Conservation (phyloP, 2,797 vertebrate genomes). For the Acomys russatus region DNA sequence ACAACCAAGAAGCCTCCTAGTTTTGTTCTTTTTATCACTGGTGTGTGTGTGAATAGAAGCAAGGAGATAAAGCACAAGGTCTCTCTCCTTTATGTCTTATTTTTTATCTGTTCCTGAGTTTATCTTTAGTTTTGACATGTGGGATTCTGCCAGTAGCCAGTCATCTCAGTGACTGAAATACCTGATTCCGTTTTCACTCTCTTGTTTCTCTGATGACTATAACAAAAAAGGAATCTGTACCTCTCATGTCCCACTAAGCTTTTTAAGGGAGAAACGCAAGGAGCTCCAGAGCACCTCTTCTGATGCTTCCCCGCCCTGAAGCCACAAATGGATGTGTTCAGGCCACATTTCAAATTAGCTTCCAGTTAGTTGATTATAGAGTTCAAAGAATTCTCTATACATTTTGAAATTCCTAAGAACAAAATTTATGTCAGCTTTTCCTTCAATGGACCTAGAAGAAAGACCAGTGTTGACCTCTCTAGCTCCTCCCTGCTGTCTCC, state of each 20-base stretch:
- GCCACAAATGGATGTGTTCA: constrained; percentile 61
- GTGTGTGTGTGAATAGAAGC: constrained; percentile 62
- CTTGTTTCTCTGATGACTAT: constrained; percentile 68
- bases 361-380: constrained; percentile 34
- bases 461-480: constrained; percentile 39
- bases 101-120: constrained; percentile 67
- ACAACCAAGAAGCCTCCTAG: not conserved
- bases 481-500: constrained; percentile 54
- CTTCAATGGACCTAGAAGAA: constrained; percentile 72
- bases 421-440: constrained; percentile 66
- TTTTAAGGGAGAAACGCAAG: constrained; percentile 12
- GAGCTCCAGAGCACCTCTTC: constrained; percentile 45
- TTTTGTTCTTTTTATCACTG: constrained; percentile 36
- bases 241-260: not conserved
- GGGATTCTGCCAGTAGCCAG: constrained; percentile 78
- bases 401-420: constrained; percentile 65
- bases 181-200: constrained; percentile 67
- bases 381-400: constrained; percentile 67
- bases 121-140: constrained; percentile 67
- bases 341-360: constrained; percentile 64
- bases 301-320: constrained; percentile 21
- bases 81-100: constrained; percentile 28
- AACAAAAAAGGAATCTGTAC: constrained; percentile 44
- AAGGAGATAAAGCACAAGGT: constrained; percentile 56
- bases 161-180: constrained; percentile 75